Evolutionary conservation across 2,888 invertebrate species (phyloP), one percentile per base, ranked within the genome.

Genomic region (Drosophila robusta): DNA sequence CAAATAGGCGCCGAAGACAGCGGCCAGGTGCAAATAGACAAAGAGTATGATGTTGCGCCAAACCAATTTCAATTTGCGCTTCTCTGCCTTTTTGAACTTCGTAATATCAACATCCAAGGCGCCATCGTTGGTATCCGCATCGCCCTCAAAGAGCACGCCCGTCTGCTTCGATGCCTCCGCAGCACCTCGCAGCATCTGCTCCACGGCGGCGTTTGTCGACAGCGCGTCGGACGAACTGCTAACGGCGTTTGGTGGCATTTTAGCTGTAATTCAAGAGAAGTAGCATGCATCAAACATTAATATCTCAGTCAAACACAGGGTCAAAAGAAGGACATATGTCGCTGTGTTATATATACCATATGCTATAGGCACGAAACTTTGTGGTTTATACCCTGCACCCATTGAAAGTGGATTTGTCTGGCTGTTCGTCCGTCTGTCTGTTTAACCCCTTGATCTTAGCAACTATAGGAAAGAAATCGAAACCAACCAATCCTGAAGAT

Each of bases 1-100:
- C 34, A 96, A 93, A 90, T 95, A 96, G 1, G 94, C 91, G 55
- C 97, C 97, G 89, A 96, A 97, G 0, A 97, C 38, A 0, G 96
- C 96, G 0, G 95, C 95, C 39, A 95, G 24, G 90, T 97, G 97
- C 64, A 97, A 93, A 87, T 95, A 96, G 3, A 93, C 93, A 89
- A 97, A 97, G 0, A 96, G 93, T 4, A 95, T 91, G 46, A 97
- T 96, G 89, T 97, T 97, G 70, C 96, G 94, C 97, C 97, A 97
- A 1, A 97, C 97, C 55, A 95, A 91, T 86, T 94, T 92, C 55
- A 93, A 89, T 66, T 94, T 94, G 29, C 93, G 92, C 51, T 93
- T 93, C 74, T 95, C 94, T 0, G 95, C 94, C 36, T 86, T 85
- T 63, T 94, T 94, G 16, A 93, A 89, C 29, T 92, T 90, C 0